phyloP scores from a whole-genome alignment of 35 echinoderm and acorn worm genomes.

The Eucidaris tribuloides region DNA sequence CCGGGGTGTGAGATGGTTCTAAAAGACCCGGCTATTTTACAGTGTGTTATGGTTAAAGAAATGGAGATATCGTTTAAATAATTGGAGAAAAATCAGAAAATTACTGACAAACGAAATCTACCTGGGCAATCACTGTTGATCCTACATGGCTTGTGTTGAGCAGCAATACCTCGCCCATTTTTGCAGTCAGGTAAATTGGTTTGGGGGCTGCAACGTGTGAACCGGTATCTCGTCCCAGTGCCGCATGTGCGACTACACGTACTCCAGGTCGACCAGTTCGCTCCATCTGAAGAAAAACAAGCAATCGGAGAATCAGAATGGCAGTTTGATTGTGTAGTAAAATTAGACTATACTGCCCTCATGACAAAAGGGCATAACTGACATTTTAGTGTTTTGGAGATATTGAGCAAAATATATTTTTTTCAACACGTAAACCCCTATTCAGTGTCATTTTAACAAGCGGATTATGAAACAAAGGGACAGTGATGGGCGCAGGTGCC shows the following conservation, averaged over 20 bases:
- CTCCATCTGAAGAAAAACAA: conserved; percentile 1
- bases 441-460: no score
- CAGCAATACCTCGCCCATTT: conserved; percentile 50
- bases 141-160: conserved; percentile 49
- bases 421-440: no score
- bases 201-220: conserved; percentile 38
- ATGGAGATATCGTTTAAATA: background rate
- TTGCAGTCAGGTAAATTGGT: conserved; percentile 52
- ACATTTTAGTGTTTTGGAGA: no score
- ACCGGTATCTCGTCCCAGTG: conserved; percentile 64
- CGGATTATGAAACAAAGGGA: no score
- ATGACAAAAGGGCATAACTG: no score
- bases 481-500: no score
- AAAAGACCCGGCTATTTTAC: background rate
- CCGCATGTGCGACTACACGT: conserved; percentile 71
- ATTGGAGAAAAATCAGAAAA: background rate
- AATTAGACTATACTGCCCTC: no score
- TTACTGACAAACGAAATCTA: background rate
- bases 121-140: conserved; percentile 51
- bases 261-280: conserved; percentile 82
- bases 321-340: no score
- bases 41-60: background rate
- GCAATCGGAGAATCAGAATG: no score
- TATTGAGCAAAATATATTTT: no score
- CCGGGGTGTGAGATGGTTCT: background rate